Percentiles rank a stretch among this genome's conserved stretches.
Evolutionary conservation across 1,140 invertebrate species (phyloP).

Genomic region (Philopotamus ludificatus): DNA sequence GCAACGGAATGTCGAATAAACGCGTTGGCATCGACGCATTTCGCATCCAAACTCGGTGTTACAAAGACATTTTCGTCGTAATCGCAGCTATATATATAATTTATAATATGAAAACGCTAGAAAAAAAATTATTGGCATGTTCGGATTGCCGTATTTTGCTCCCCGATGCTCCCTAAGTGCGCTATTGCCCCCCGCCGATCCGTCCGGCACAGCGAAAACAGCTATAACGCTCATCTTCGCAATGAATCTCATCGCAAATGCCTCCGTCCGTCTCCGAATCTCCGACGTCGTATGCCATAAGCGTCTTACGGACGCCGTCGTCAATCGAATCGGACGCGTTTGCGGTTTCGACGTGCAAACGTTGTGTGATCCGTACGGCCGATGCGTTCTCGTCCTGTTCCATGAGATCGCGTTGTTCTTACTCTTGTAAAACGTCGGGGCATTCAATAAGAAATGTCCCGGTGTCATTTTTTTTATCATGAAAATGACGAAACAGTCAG

Average conservation of each 20-base stretch:
- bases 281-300: neutral
- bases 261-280: neutral
- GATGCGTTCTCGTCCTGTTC: neutral
- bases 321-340: neutral
- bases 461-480: neutral
- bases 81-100: no score
- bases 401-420: neutral
- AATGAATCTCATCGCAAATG: neutral
- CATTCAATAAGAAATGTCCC: constrained; percentile 19
- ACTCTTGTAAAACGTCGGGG: constrained; percentile 1
- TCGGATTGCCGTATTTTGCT: no score
- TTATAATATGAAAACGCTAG: no score
- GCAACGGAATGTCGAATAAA: no score
- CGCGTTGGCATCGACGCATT: no score
- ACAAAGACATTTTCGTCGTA: no score
- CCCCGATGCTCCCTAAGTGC: no score
- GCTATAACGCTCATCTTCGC: neutral
- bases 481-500: constrained; percentile 15
- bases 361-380: neutral
- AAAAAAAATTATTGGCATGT: no score
- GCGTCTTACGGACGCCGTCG: neutral
- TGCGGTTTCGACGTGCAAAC: neutral
- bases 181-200: no score
- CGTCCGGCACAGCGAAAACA: no score
- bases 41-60: no score